Percentiles rank a stretch among this genome's conserved stretches.
These are phyloP conservation scores for Drosophila lutescens DNA, from an alignment of 2,888 invertebrate species.

Conservation along the genomic window DNA sequence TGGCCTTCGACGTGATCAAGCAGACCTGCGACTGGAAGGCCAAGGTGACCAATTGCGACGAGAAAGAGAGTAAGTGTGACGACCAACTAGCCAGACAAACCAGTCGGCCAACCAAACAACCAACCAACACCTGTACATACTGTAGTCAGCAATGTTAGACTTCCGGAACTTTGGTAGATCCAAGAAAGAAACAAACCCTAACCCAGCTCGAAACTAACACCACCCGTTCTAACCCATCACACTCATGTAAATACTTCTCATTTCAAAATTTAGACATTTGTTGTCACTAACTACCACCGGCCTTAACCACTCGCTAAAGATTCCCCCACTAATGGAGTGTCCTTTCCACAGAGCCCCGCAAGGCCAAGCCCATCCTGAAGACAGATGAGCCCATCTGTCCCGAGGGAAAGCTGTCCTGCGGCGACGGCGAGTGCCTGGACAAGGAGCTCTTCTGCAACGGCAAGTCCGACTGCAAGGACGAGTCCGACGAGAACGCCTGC, in stretches of 20 bases:
- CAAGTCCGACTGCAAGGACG: conserved; percentile 96
- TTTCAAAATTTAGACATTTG: conserved; percentile 72
- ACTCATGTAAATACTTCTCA: conserved; percentile 57
- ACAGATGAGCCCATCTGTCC: conserved; percentile 97
- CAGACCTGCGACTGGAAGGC: conserved; percentile 99
- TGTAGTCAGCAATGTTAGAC: conserved; percentile 47
- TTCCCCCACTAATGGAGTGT: conserved; percentile 11
- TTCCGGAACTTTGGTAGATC: conserved; percentile 46
- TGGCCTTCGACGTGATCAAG: conserved; percentile 98
- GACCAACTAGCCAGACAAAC: conserved; percentile 56
- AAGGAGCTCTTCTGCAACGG: conserved; percentile 97
- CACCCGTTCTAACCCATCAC: conserved; percentile 22
- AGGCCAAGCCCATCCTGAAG: conserved; percentile 94
- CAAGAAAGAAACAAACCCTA: conserved; percentile 17
- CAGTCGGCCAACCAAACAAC: conserved; percentile 47
- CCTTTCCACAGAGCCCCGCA: conserved; percentile 90
- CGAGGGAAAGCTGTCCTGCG: conserved; percentile 95
- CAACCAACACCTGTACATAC: conserved; percentile 59
- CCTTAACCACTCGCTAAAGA: background rate
- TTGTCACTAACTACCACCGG: conserved; percentile 64
- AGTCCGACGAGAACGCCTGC: conserved; percentile 97
- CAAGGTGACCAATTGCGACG: conserved; percentile 98
- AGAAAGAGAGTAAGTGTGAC: conserved; percentile 95
- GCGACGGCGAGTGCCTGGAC: conserved; percentile 95
- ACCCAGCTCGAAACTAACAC: conserved; percentile 41